A percentile compares a stretch with the other conserved stretches of the same genome.
Conservation (phyloP, 2,888 invertebrate species). For the Panopea generosa region DNA sequence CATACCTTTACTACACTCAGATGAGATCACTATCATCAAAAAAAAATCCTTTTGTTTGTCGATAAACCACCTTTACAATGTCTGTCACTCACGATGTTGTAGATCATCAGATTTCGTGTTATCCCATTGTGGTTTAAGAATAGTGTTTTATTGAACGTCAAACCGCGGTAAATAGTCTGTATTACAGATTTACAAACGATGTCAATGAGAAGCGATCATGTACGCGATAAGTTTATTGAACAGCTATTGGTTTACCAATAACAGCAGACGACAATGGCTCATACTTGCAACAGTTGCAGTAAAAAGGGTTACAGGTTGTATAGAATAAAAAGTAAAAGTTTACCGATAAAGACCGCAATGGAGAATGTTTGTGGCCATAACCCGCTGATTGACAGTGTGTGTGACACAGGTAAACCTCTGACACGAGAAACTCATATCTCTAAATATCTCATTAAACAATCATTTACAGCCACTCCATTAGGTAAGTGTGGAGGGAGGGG, state of each 20-base stretch:
- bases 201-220: conserved; percentile 47
- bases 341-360: too few relatives aligned
- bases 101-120: conserved; percentile 24
- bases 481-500: too few relatives aligned
- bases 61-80: neutral
- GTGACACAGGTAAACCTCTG: too few relatives aligned
- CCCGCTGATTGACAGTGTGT: too few relatives aligned
- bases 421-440: too few relatives aligned
- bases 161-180: conserved; percentile 51
- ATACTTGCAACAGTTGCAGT: conserved; percentile 49
- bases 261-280: conserved; percentile 35
- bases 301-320: conserved; percentile 28
- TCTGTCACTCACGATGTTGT: neutral
- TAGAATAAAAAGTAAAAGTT: conserved; percentile 12
- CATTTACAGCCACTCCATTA: too few relatives aligned
- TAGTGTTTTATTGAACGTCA: conserved; percentile 45
- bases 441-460: too few relatives aligned
- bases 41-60: neutral
- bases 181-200: conserved; percentile 47
- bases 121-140: conserved; percentile 48
- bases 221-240: conserved; percentile 49
- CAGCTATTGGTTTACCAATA: conserved; percentile 44
- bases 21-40: too few relatives aligned
- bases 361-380: too few relatives aligned
- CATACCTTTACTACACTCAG: too few relatives aligned